Evolutionary conservation across 1,140 invertebrate species (phyloP).

Genomic region (Homalodisca vitripennis): DNA sequence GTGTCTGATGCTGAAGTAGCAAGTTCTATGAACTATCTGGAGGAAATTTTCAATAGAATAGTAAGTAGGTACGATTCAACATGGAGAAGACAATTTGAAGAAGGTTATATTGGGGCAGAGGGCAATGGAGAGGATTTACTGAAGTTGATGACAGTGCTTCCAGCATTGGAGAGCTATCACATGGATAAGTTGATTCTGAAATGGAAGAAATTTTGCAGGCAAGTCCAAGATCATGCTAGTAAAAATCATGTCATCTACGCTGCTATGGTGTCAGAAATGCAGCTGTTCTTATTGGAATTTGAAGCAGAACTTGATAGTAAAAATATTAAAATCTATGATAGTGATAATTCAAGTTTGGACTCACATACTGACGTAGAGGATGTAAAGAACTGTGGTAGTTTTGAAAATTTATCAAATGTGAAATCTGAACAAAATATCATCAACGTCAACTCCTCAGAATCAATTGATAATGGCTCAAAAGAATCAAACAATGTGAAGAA

Average conservation of each 20-base stretch:
- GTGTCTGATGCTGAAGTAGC: conserved; percentile 4
- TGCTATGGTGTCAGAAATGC: background rate
- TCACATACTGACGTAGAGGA: background rate
- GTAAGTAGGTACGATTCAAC: conserved; percentile 12
- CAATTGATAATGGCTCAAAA: background rate
- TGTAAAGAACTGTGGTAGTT: background rate
- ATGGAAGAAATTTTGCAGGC: background rate
- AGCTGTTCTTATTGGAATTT: conserved; percentile 17
- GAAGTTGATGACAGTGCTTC: conserved; percentile 10
- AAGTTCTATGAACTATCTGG: background rate
- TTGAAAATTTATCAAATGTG: background rate
- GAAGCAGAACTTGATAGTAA: conserved; percentile 5
- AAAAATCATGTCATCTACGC: conserved; percentile 5
- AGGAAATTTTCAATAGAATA: conserved; percentile 18
- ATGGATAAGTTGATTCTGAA: background rate
- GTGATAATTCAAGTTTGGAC: background rate
- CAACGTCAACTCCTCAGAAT: background rate
- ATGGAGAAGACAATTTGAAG: conserved; percentile 11
- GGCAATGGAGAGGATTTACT: conserved; percentile 1
- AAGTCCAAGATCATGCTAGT: conserved; percentile 9
- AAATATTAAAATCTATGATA: conserved; percentile 5
- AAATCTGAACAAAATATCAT: background rate
- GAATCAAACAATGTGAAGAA: background rate
- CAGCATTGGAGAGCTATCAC: conserved; percentile 5
- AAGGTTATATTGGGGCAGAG: conserved; percentile 13